Percentiles rank a stretch among this genome's conserved stretches.
These are phyloP conservation scores for Stictocephala bisonia DNA, from an alignment of 2,888 invertebrate species.

Conservation along the genomic window DNA sequence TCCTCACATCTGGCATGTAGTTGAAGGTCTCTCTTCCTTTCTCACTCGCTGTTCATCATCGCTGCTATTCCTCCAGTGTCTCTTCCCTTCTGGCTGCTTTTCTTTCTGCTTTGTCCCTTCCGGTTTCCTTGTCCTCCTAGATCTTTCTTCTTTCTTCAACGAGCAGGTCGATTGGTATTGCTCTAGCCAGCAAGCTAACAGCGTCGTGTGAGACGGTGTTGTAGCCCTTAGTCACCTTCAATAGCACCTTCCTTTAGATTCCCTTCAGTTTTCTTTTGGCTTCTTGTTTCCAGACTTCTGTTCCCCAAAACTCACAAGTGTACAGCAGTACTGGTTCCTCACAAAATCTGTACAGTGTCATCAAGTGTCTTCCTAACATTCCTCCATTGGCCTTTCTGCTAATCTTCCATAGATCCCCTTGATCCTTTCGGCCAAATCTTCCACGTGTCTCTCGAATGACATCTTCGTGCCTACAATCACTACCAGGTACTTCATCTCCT, in stretches of 20 bases:
- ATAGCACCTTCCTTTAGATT: background rate
- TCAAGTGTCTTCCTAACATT: background rate
- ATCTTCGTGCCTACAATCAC: background rate
- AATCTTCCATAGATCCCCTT: background rate
- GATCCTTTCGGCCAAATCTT: background rate
- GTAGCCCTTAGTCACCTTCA: background rate
- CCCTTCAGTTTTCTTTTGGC: background rate
- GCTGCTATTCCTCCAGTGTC: no score
- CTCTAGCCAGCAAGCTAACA: background rate
- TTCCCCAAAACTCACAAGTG: no score
- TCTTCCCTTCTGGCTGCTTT: background rate
- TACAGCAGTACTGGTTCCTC: no score
- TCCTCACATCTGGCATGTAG: background rate
- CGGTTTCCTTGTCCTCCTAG: background rate
- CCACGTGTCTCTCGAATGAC: background rate
- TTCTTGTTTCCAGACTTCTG: background rate
- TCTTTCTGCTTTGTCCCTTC: background rate
- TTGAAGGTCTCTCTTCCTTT: background rate
- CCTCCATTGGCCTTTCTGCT: background rate
- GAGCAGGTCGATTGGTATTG: background rate
- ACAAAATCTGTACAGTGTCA: no score
- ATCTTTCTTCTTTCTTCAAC: background rate
- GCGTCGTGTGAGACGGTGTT: background rate
- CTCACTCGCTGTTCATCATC: no score
- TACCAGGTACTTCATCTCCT: background rate